phyloP scores from a whole-genome alignment of 2,113 vertebrate species.

The Galbula dea region DNA sequence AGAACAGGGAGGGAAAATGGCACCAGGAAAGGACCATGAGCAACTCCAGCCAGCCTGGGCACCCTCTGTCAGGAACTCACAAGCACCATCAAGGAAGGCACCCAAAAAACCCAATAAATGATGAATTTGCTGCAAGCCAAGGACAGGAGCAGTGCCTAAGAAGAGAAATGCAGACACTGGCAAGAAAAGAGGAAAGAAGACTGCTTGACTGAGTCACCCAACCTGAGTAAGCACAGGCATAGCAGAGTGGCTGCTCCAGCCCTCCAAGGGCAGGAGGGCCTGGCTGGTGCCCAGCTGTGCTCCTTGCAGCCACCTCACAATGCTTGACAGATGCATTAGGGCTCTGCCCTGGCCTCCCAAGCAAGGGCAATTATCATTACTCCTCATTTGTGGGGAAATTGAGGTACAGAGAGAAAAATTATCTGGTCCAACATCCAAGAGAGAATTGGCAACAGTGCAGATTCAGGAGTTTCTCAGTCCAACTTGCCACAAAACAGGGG shows the following conservation, averaged over 20 bases:
- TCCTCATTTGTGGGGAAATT: not conserved
- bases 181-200: not conserved
- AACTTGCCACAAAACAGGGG: not conserved
- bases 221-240: not conserved
- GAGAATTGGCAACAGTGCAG: not conserved
- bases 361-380: not conserved
- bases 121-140: not conserved
- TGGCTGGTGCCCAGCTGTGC: not conserved
- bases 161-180: not conserved
- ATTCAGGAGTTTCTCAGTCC: not conserved
- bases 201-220: not conserved
- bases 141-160: not conserved
- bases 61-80: fast-evolving
- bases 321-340: not conserved
- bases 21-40: not conserved
- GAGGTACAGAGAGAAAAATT: not conserved
- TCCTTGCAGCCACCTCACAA: not conserved
- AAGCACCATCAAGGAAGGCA: not conserved
- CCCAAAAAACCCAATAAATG: not conserved
- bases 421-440: not conserved
- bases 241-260: not conserved
- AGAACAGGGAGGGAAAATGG: not conserved
- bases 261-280: not conserved
- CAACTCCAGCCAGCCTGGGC: not conserved
- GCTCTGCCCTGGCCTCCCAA: not conserved